Evolutionary conservation across 2,888 invertebrate genomes (phyloP), one percentile per base, ranked within the genome.

Genomic region (Falcaria lacertinaria): DNA sequence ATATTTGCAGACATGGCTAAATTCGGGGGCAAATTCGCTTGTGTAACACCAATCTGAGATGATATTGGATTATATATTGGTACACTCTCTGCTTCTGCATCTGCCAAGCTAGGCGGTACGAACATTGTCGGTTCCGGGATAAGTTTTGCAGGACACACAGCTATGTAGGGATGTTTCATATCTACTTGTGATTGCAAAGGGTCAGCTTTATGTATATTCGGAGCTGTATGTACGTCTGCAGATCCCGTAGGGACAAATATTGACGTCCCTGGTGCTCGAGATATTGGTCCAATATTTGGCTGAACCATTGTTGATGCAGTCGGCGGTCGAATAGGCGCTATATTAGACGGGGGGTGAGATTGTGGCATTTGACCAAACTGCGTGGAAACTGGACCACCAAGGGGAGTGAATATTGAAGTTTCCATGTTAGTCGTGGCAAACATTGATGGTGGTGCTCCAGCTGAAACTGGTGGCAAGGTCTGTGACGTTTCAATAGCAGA

Each of bases 401-500:
- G 3, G 13, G 36, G 22, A 13, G 36, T 22, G 4, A 19, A 13
- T 1, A 36, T n/a, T 35, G 16, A 16, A 17, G n/a, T 35, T 13
- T 36, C 19, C 7, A 36, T 19, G 22, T n/a, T 36, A 41, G 47
- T 15, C 43, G 42, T 16, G 40, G 39, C 28, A 45, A 39, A 6
- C 14, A 15, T 47, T 38, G 42, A 22, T 33, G 47, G 37, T 22
- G 32, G 42, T 14, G 41, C 4, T 34, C 36, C 13, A 15, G 32
- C 15, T 42, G 14, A 19, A 39, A 15, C 14, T 8, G 36, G 22
- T 2, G 25, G 37, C 11, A 25, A 37, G 7, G 19, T 17, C 34
- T 48, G 35, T 13, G 43, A 33, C 33, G 43, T n/a, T 8, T 15
- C 42, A 14, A 37, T 15, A n/a, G n/a, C n/a, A n/a, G 48, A 17